These are phyloP conservation scores for Pan troglodytes DNA, from an alignment of 2,113 vertebrate species.

Conservation along the genomic window NHGRI_mPanTro3-v2.1_pri NC_072417.2:25549501-25550000, in stretches of 20 bases:
- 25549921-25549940: background rate
- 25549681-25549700: no score
- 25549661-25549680: no score
- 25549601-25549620: no score
- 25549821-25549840: background rate
- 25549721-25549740: background rate
- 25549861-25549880: background rate
- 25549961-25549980: background rate
- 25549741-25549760: background rate
- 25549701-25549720: background rate
- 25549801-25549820: background rate
- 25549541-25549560: background rate
- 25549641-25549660: no score
- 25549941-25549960: background rate
- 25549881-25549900: background rate
- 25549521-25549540: background rate
- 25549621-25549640: no score
- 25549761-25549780: background rate
- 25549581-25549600: no score
- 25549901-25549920: background rate
- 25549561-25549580: background rate
- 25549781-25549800: background rate
- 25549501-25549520: background rate
- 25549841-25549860: background rate
- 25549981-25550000: background rate